These are phyloP conservation scores for Andrena fulva DNA, from an alignment of 2,888 invertebrate genomes.

Conservation along the genomic window DNA sequence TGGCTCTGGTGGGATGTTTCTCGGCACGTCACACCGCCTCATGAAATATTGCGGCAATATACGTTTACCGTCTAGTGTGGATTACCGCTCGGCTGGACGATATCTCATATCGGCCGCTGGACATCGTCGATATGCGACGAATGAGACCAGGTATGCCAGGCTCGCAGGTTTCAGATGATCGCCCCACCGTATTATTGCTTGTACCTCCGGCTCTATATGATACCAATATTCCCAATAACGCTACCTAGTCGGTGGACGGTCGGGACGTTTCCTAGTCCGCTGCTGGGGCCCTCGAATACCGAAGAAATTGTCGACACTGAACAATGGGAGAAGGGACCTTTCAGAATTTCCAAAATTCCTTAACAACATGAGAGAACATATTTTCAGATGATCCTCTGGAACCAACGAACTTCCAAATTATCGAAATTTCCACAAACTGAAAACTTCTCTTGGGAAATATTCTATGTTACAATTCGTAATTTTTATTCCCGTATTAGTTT, in stretches of 20 bases:
- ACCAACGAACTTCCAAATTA: neutral
- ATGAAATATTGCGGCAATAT: slow-evolving; percentile 83
- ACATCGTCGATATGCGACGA: slow-evolving; percentile 84
- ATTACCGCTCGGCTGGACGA: slow-evolving; percentile 79
- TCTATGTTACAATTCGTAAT: too few relatives aligned
- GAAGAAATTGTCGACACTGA: slow-evolving; percentile 1
- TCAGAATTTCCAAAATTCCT: slow-evolving; percentile 46
- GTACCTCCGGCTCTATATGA: slow-evolving; percentile 71
- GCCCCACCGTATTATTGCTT: slow-evolving; percentile 78
- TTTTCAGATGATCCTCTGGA: neutral
- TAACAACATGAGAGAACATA: neutral
- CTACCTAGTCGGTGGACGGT: slow-evolving; percentile 49
- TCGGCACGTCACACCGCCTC: slow-evolving; percentile 78
- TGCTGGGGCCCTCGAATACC: slow-evolving; percentile 42
- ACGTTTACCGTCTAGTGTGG: slow-evolving; percentile 80
- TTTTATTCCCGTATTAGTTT: too few relatives aligned
- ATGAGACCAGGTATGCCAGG: slow-evolving; percentile 81
- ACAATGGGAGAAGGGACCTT: slow-evolving; percentile 14
- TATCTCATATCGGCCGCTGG: slow-evolving; percentile 83
- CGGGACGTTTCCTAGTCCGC: slow-evolving; percentile 20
- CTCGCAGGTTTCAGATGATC: slow-evolving; percentile 78
- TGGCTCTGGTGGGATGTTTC: slow-evolving; percentile 71
- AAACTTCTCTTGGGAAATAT: too few relatives aligned
- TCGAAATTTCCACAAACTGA: neutral
- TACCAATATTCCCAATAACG: slow-evolving; percentile 77